Evolutionary conservation across 2,888 invertebrate genomes (phyloP), one percentile per base, ranked within the genome.

Genomic region (Hypselothyrea guttata): DNA sequence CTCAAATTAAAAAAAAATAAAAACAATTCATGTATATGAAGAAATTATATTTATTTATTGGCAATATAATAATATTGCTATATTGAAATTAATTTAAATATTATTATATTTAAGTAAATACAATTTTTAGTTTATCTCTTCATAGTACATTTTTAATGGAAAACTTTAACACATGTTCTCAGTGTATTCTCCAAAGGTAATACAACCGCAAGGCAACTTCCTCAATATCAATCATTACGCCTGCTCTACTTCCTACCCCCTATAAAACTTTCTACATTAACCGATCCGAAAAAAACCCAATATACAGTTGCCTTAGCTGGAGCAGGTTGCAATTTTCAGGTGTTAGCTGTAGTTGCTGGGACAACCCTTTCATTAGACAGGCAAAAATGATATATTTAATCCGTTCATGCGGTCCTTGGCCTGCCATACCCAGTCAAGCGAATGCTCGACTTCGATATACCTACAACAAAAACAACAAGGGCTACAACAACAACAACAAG

Each of bases 341-440:
- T 86, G 86, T 82, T 81, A 68, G 73, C 79, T 44, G 44, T 2
- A 59, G 56, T 52, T 56, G 48, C 38, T 44, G 54, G 59, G 63
- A 48, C 75, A 71, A 75, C 71, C 85, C 78, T 71, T 82, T 78
- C 83, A 82, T 84, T 84, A 78, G 69, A 76, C 63, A 61, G 70
- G 46, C 52, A 60, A 83, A 86, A 82, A 81, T 86, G 86, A 82
- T 84, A 84, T 77, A 86, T 84, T 82, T 82, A 82, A 86, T 82
- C 84, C 86, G 75, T 81, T 84, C 59, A 59, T 54, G 62, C 51
- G 59, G 54, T 57, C 57, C 53, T 56, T 61, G 51, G 18, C 47
- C 35, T 34, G 28, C 48, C 38, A 41, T 28, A 48, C 42, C 51
- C 81, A 76, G 69, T 75, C 48, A 73, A 66, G 71, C 64, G 84